Conservation (phyloP, 2,797 vertebrate species). For the Pangasius larnaudii region DNA sequence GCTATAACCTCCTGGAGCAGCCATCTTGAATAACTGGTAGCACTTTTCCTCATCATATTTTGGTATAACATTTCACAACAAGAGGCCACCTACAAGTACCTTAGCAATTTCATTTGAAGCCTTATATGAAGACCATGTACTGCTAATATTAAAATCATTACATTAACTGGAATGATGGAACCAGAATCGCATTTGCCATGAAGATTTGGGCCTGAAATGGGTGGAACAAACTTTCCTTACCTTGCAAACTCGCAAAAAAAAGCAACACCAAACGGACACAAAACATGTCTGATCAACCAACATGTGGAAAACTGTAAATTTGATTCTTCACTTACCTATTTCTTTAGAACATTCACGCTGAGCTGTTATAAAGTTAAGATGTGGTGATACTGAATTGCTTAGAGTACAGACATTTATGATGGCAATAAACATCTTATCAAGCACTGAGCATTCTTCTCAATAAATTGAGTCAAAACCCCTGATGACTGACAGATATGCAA, state of each 20-base stretch:
- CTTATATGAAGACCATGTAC: not conserved
- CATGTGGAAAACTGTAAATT: not conserved
- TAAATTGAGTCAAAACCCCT: not conserved
- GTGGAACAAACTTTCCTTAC: not conserved
- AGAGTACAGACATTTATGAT: not conserved
- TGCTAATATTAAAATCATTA: not conserved
- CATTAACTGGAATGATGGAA: not conserved
- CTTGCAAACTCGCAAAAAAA: not conserved
- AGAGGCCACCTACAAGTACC: not conserved
- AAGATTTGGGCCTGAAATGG: not conserved
- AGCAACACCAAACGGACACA: not conserved
- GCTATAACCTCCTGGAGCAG: not conserved
- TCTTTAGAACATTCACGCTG: not conserved
- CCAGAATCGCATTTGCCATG: not conserved
- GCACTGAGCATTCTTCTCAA: not conserved
- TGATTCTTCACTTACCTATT: not conserved
- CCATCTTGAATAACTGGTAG: not conserved
- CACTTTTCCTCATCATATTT: not conserved
- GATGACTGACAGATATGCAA: not conserved
- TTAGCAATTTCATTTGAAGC: not conserved
- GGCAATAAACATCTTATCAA: not conserved
- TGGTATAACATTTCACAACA: not conserved
- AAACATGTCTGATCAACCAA: not conserved
- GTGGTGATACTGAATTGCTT: not conserved
- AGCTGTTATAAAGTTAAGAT: not conserved